phyloP scores from a whole-genome alignment of 30 jellyfish, hydroid and myxozoan species.

The Cassiopea xamachana region DNA sequence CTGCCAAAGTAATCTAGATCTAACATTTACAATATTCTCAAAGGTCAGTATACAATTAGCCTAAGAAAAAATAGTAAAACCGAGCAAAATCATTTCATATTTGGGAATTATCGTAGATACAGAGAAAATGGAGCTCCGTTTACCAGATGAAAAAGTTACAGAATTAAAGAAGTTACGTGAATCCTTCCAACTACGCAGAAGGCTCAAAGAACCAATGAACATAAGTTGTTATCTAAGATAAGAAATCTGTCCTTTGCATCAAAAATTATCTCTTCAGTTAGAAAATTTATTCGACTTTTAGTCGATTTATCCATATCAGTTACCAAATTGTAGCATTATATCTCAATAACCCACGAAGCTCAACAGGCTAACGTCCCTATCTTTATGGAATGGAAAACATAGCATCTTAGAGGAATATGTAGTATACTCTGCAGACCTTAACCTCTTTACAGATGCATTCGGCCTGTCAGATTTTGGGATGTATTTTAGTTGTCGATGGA shows the following conservation, averaged over 20 bases:
- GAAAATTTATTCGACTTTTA: neutral
- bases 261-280: slow-evolving; percentile 23
- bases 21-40: neutral
- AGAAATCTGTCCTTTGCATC: slow-evolving; percentile 35
- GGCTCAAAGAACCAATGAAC: neutral
- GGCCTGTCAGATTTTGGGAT: slow-evolving; percentile 16
- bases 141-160: slow-evolving; percentile 9
- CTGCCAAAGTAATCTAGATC: neutral
- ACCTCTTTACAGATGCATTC: slow-evolving; percentile 6
- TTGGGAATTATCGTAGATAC: slow-evolving; percentile 17
- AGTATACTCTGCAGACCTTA: neutral
- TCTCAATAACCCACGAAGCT: neutral
- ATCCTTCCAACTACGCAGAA: neutral
- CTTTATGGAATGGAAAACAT: slow-evolving; percentile 11
- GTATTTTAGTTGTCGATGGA: slow-evolving; percentile 4
- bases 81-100: neutral
- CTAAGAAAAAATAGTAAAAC: neutral
- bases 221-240: neutral
- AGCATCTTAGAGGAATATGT: neutral
- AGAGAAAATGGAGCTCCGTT: neutral
- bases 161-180: neutral
- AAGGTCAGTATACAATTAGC: slow-evolving; percentile 2
- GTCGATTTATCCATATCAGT: slow-evolving; percentile 8
- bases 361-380: neutral
- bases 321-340: neutral